These are phyloP conservation scores for Eumaeus atala DNA, from an alignment of 1,140 invertebrate species.

Conservation along the genomic window DNA sequence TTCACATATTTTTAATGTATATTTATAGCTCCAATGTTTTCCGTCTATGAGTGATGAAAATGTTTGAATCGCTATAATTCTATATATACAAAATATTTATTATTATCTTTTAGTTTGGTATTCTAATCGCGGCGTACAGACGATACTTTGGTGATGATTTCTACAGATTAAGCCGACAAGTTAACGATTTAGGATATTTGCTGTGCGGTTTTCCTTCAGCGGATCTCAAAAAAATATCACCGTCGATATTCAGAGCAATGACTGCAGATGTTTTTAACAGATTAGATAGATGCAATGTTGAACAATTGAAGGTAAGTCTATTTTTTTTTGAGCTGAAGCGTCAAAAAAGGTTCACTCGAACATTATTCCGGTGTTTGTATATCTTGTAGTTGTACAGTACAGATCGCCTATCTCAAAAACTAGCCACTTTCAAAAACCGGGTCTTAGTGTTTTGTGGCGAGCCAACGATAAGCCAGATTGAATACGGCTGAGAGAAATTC, in stretches of 20 bases:
- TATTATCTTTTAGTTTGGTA: constrained; percentile 40
- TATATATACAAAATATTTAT: background rate
- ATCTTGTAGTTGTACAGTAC: too few relatives aligned
- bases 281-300: constrained; percentile 35
- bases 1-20: too few relatives aligned
- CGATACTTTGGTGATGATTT: constrained; percentile 50
- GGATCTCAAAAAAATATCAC: constrained; percentile 44
- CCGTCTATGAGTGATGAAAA: too few relatives aligned
- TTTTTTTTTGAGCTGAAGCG: background rate
- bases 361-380: too few relatives aligned
- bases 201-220: constrained; percentile 51
- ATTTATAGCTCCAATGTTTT: too few relatives aligned
- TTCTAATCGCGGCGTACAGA: constrained; percentile 52
- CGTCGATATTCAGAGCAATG: constrained; percentile 42
- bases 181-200: constrained; percentile 56
- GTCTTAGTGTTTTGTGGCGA: too few relatives aligned
- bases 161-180: constrained; percentile 39
- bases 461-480: too few relatives aligned
- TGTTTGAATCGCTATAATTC: too few relatives aligned
- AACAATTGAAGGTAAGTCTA: constrained; percentile 46
- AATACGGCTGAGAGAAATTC: too few relatives aligned
- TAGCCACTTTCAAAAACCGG: too few relatives aligned
- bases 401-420: too few relatives aligned
- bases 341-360: background rate
- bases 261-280: constrained; percentile 45